Evolutionary conservation across 1,140 invertebrate species (phyloP).

Genomic region (Brachionus paranguensis): DNA sequence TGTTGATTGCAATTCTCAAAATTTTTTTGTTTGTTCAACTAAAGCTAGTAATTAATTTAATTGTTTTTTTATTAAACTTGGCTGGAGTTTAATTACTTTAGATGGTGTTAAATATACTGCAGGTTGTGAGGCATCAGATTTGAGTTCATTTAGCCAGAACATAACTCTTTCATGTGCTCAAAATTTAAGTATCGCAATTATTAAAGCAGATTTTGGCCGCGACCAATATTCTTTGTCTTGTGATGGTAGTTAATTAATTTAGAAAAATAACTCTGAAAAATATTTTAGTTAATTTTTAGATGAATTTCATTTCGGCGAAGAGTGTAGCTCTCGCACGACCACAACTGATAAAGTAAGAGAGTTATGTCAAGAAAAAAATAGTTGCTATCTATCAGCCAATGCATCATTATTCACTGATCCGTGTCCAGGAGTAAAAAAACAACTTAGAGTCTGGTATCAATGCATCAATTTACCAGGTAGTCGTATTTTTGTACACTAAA

Average conservation of each 20-base stretch:
- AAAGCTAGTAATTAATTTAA: not conserved
- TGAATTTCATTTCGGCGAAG: constrained; percentile 16
- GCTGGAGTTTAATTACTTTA: not conserved
- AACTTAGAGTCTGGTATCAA: constrained; percentile 38
- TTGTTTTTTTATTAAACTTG: not conserved
- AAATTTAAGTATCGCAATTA: constrained; percentile 12
- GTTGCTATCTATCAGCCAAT: not conserved
- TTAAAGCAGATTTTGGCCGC: constrained; percentile 35
- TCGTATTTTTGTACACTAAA: not conserved
- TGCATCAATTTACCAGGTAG: constrained; percentile 6
- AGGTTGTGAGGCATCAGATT: constrained; percentile 1
- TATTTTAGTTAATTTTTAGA: not conserved
- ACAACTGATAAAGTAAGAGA: constrained; percentile 9
- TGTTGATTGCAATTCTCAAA: not conserved
- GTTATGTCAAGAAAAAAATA: constrained; percentile 25
- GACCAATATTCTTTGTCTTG: constrained; percentile 27
- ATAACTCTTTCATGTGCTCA: constrained; percentile 15
- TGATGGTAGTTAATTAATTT: not conserved
- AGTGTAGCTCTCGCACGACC: not conserved
- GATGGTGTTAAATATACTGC: constrained; percentile 23
- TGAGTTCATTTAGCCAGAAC: not conserved
- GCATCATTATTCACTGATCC: constrained; percentile 5
- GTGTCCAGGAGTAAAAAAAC: constrained; percentile 30
- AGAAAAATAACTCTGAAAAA: not conserved
- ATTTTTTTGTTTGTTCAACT: constrained; percentile 15